Conservation (phyloP, 2,113 vertebrate species). For the Pachyramphus minor region DNA sequence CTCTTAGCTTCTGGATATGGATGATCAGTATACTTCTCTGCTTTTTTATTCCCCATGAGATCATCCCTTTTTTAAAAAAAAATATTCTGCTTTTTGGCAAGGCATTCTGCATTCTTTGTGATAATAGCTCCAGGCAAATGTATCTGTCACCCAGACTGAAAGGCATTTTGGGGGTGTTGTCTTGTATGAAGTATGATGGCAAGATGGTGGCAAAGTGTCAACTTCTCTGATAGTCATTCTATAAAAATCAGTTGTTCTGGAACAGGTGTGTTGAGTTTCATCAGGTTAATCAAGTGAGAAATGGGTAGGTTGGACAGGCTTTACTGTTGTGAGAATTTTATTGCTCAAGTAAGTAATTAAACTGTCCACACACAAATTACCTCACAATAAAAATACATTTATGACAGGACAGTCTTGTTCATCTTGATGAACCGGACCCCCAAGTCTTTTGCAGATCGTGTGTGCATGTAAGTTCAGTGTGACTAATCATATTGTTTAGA, state of each 20-base stretch:
- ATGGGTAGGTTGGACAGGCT: background rate
- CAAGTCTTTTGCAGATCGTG: background rate
- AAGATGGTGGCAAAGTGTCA: background rate
- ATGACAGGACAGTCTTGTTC: background rate
- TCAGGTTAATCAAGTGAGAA: slow-evolving; percentile 24
- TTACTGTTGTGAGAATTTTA: slow-evolving; percentile 21
- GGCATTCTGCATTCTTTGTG: slow-evolving; percentile 18
- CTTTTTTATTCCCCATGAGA: background rate
- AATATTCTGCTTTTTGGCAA: slow-evolving; percentile 19
- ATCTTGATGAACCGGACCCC: background rate
- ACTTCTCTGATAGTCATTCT: background rate
- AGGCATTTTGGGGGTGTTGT: background rate
- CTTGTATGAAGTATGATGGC: background rate
- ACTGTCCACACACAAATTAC: slow-evolving; percentile 2
- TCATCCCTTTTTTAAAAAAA: background rate
- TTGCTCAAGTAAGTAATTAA: slow-evolving; percentile 41
- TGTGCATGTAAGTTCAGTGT: background rate
- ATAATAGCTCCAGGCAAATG: slow-evolving; percentile 25
- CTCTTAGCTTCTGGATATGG: background rate
- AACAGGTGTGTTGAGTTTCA: slow-evolving; percentile 29
- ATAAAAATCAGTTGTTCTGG: slow-evolving; percentile 11
- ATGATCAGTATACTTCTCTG: background rate
- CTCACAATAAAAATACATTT: slow-evolving; percentile 19
- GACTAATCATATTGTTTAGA: background rate
- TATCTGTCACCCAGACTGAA: background rate